A percentile compares a stretch with the other conserved stretches of the same genome.
Evolutionary conservation across 2,113 vertebrate species (phyloP).

Genomic region (Alectura lathami): DNA sequence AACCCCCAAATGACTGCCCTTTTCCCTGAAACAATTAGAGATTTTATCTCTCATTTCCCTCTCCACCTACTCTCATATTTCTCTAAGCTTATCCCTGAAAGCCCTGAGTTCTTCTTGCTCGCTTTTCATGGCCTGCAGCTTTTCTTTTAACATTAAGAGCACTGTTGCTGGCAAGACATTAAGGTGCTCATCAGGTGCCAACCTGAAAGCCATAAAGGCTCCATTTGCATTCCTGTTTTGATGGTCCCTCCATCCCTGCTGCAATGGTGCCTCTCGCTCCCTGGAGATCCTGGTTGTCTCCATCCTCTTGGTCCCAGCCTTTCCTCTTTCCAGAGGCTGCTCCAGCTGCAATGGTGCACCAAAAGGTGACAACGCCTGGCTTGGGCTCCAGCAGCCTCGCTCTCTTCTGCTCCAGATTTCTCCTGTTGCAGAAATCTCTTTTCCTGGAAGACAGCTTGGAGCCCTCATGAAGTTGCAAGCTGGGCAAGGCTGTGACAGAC

Average conservation of each 20-base stretch:
- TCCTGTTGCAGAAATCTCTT: background rate
- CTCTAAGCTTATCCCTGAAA: conserved; percentile 34
- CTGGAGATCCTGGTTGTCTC: background rate
- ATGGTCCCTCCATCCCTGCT: background rate
- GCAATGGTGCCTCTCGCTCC: background rate
- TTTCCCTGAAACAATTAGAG: conserved; percentile 44
- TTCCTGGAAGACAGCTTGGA: background rate
- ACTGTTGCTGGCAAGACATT: conserved; percentile 62
- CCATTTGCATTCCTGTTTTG: conserved; percentile 30
- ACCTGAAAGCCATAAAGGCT: conserved; percentile 4
- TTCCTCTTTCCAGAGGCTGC: background rate
- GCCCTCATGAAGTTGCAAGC: too few relatives aligned
- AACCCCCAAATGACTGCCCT: conserved; percentile 20
- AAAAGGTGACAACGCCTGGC: background rate
- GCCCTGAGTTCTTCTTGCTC: background rate
- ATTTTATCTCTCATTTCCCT: conserved; percentile 59
- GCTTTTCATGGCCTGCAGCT: conserved; percentile 34
- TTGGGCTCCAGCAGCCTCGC: background rate
- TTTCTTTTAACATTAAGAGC: conserved; percentile 53
- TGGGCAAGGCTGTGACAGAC: background rate
- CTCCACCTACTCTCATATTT: conserved; percentile 20
- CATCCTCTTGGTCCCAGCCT: background rate
- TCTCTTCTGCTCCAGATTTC: background rate
- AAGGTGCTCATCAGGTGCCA: conserved; percentile 42
- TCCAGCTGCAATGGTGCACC: background rate